These are phyloP conservation scores for Eubasilissa splendida DNA, from an alignment of 2,888 invertebrate genomes.

Conservation along the genomic window DNA sequence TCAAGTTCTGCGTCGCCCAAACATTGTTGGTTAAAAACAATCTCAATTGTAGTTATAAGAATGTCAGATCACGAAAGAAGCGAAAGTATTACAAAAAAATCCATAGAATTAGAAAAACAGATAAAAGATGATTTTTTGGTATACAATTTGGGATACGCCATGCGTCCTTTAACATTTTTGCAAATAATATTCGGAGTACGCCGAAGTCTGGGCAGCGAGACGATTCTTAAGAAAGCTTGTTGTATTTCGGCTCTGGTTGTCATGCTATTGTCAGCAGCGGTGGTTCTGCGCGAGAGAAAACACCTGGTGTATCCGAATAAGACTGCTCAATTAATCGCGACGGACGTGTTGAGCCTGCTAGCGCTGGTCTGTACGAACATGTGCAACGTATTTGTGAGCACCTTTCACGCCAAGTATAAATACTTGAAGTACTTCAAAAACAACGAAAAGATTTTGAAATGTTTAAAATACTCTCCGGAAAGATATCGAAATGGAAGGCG, in stretches of 20 bases:
- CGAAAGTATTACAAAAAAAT: no score
- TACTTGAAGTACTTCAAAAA: slow-evolving; percentile 1
- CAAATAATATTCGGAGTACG: slow-evolving; percentile 2
- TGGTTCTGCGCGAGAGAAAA: not conserved
- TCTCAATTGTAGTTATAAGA: no score
- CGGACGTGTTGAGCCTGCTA: not conserved
- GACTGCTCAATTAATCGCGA: not conserved
- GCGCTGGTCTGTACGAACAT: not conserved
- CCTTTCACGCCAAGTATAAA: not conserved
- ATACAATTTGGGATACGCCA: not conserved
- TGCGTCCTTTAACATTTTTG: not conserved
- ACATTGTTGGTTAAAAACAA: no score
- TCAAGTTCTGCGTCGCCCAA: no score
- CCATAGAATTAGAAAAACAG: no score
- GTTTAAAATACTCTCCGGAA: not conserved
- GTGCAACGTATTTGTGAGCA: slow-evolving; percentile 15
- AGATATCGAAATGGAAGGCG: not conserved
- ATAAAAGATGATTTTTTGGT: not conserved
- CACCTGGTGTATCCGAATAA: not conserved
- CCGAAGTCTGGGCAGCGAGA: not conserved
- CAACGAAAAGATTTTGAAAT: not conserved
- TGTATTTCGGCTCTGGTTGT: not conserved
- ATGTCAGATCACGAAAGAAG: no score
- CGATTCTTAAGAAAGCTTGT: not conserved
- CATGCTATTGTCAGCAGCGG: not conserved